phyloP scores from a whole-genome alignment of 2,113 vertebrate species.

The Saccopteryx leptura region DNA sequence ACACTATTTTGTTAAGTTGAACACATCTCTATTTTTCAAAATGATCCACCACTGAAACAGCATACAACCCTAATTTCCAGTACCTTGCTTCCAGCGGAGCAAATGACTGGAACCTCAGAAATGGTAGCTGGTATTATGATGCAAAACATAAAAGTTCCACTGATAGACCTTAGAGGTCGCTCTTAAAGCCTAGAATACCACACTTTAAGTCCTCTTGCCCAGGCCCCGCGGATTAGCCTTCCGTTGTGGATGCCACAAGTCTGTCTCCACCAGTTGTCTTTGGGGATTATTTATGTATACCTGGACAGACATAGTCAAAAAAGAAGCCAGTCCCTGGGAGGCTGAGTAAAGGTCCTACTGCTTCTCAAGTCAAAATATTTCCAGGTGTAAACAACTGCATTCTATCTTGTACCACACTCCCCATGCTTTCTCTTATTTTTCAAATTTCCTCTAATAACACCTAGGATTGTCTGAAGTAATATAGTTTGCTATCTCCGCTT shows the following conservation, averaged over 20 bases:
- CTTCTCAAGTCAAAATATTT: conserved; percentile 35
- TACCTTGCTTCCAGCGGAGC: not conserved
- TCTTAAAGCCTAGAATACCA: not conserved
- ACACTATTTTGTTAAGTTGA: not conserved
- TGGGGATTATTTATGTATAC: not conserved
- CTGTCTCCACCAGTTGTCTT: not conserved
- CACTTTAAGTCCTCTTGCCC: not conserved
- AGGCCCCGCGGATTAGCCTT: not conserved
- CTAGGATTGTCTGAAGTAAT: not conserved
- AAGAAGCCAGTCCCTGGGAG: not conserved
- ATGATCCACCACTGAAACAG: not conserved
- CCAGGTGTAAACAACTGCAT: not conserved
- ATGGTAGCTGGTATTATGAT: not conserved
- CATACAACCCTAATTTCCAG: not conserved
- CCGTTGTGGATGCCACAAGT: not conserved
- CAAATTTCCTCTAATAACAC: not conserved
- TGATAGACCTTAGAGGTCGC: not conserved
- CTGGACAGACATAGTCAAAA: not conserved
- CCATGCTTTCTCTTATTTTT: not conserved
- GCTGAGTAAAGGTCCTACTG: not conserved
- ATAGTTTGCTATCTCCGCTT: not conserved
- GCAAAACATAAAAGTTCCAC: not conserved
- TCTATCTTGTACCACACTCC: not conserved
- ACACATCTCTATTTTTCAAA: not conserved
- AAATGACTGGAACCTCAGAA: not conserved